A percentile compares a stretch with the other conserved stretches of the same genome.
phyloP scores from a whole-genome alignment of 2,888 invertebrate genomes.

The Caenorhabditis imperialis region DNA sequence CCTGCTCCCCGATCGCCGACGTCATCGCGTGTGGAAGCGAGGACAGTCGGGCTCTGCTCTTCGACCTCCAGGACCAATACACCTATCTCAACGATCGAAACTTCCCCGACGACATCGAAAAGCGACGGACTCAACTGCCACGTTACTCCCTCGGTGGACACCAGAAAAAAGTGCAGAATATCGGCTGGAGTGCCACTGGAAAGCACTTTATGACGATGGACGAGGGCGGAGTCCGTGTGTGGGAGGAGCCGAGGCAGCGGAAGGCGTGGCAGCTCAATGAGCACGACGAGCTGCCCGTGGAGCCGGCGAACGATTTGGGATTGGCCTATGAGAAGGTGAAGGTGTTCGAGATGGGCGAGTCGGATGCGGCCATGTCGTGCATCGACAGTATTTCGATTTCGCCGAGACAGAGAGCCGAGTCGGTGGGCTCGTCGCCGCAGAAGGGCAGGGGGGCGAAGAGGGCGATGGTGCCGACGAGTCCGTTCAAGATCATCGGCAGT shows the following conservation, averaged over 20 bases:
- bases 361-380: slow-evolving; percentile 27
- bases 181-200: slow-evolving; percentile 50
- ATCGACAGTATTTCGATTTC: slow-evolving; percentile 38
- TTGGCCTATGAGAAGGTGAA: slow-evolving; percentile 23
- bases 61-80: slow-evolving; percentile 52
- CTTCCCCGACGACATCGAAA: slow-evolving; percentile 26
- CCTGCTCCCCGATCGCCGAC: slow-evolving; percentile 51
- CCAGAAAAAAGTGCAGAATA: slow-evolving; percentile 35
- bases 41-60: slow-evolving; percentile 41
- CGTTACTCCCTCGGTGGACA: slow-evolving; percentile 43
- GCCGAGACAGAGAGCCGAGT: slow-evolving; percentile 22
- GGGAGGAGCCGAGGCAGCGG: slow-evolving; percentile 27
- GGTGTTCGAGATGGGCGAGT: slow-evolving; percentile 20
- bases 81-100: slow-evolving; percentile 24
- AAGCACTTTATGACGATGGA: slow-evolving; percentile 43
- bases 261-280: slow-evolving; percentile 37
- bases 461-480: slow-evolving; percentile 14
- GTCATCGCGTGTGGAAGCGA: slow-evolving; percentile 46
- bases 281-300: slow-evolving; percentile 5
- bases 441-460: slow-evolving; percentile 34
- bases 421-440: slow-evolving; percentile 21
- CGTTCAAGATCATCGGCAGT: slow-evolving; percentile 23
- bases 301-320: slow-evolving; percentile 1
- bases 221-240: slow-evolving; percentile 48
- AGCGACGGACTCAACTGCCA: slow-evolving; percentile 15